phyloP scores from a whole-genome alignment of 2,888 invertebrate genomes.

The Leptopilina myrica region DNA sequence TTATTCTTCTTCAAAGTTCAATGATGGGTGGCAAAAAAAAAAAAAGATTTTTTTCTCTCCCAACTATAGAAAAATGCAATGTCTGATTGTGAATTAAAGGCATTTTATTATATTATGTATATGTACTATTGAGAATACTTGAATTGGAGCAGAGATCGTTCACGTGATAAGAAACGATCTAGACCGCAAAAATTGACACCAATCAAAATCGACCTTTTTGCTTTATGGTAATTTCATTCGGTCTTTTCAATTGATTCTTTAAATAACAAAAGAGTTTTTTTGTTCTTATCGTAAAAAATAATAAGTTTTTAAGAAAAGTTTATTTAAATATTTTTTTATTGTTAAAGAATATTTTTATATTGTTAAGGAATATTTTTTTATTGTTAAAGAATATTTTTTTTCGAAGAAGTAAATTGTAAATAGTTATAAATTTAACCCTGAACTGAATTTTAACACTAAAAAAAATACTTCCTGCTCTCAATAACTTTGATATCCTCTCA shows the following conservation, averaged over 20 bases:
- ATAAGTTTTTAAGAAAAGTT: no score
- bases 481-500: neutral
- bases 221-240: constrained; percentile 52
- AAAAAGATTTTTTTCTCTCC: neutral
- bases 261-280: neutral
- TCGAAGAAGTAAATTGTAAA: no score
- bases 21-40: no score
- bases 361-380: no score
- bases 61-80: neutral
- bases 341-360: no score
- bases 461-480: neutral
- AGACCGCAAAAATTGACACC: constrained; percentile 56
- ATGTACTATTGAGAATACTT: neutral
- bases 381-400: no score
- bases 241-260: neutral
- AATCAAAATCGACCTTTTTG: constrained; percentile 51
- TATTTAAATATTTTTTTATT: no score
- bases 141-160: constrained; percentile 40
- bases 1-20: no score
- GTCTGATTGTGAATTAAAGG: constrained; percentile 7
- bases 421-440: neutral
- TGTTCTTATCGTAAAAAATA: neutral
- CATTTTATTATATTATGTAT: constrained; percentile 8
- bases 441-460: constrained; percentile 9
- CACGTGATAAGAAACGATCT: constrained; percentile 49